A percentile compares a stretch with the other conserved stretches of the same genome.
Evolutionary conservation across 2,797 vertebrate species (phyloP).

Genomic region (Gadopsis marmoratus): DNA sequence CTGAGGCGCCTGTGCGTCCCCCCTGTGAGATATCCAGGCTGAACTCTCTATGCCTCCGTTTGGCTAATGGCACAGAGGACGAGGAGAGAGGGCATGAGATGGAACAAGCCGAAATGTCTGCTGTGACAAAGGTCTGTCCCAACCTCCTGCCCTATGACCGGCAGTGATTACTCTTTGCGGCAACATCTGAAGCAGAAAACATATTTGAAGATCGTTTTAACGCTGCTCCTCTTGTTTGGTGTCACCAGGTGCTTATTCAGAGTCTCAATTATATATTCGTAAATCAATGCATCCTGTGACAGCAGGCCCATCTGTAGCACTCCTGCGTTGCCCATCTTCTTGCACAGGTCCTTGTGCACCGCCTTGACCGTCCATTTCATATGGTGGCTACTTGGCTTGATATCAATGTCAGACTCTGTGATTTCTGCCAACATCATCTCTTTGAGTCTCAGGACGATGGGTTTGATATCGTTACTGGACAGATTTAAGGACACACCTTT

Average conservation of each 20-base stretch:
- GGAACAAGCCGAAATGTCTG: too few relatives aligned
- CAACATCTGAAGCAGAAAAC: neutral
- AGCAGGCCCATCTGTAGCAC: neutral
- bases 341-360: neutral
- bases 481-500: neutral
- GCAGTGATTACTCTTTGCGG: neutral
- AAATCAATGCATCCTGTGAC: neutral
- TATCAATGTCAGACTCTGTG: neutral
- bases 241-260: neutral
- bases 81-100: too few relatives aligned
- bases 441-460: neutral
- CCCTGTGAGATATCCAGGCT: too few relatives aligned
- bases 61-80: too few relatives aligned
- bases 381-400: neutral
- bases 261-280: neutral
- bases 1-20: too few relatives aligned
- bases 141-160: too few relatives aligned
- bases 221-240: neutral
- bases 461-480: neutral
- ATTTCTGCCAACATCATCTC: neutral
- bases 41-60: too few relatives aligned
- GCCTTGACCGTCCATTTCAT: neutral
- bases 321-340: neutral
- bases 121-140: neutral
- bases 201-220: neutral